These are phyloP conservation scores for Ooceraea biroi DNA, from an alignment of 1,140 invertebrate species.

Conservation along the genomic window DNA sequence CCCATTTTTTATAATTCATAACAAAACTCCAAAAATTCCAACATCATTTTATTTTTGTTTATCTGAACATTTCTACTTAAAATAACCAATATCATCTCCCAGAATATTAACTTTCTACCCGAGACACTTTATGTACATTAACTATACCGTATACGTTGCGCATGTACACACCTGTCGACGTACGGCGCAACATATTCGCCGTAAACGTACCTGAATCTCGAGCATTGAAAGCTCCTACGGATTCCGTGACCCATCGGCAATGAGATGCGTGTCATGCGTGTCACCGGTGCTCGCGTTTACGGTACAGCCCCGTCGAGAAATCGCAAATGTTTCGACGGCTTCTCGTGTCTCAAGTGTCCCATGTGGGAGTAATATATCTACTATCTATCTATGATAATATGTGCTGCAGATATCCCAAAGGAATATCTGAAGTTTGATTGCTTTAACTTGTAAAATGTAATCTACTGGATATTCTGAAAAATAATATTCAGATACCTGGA, in stretches of 20 bases:
- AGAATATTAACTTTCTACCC: too few species aligned
- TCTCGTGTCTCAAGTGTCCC: neutral
- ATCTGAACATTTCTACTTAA: too few species aligned
- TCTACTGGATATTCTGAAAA: too few species aligned
- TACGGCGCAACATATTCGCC: conserved; percentile 36
- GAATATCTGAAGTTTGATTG: too few species aligned
- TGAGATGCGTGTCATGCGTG: conserved; percentile 74
- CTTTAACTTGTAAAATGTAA: too few species aligned
- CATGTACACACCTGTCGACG: conserved; percentile 31
- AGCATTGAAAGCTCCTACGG: conserved; percentile 50
- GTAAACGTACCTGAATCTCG: conserved; percentile 59
- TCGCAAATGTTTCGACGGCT: conserved; percentile 39
- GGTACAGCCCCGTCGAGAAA: conserved; percentile 39
- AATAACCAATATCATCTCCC: too few species aligned
- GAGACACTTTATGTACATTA: neutral
- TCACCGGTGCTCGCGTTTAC: conserved; percentile 36
- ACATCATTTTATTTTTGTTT: too few species aligned
- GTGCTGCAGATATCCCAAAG: too few species aligned
- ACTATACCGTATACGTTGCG: neutral
- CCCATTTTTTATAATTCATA: too few species aligned
- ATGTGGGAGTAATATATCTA: neutral
- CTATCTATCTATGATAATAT: too few species aligned
- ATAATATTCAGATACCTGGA: too few species aligned
- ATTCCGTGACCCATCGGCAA: conserved; percentile 67
- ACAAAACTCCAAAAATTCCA: too few species aligned